Conservation (phyloP, 1,140 invertebrate genomes). For the Forficula auricularia region DNA sequence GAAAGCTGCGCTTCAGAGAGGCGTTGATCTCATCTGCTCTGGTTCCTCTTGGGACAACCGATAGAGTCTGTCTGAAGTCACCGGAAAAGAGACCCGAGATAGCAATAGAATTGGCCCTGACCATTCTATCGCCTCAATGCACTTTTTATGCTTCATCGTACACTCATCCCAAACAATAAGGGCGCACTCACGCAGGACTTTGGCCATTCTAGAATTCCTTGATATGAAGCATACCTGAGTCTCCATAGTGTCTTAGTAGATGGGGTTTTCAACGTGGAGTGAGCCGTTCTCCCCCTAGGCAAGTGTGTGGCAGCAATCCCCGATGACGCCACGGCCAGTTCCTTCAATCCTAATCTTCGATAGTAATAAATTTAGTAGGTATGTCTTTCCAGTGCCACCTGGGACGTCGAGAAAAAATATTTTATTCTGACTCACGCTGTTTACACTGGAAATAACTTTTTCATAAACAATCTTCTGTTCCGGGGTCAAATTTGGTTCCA, state of each 20-base stretch:
- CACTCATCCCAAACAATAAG: slow-evolving; percentile 16
- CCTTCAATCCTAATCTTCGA: no score
- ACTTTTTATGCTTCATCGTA: slow-evolving; percentile 18
- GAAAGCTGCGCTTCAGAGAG: slow-evolving; percentile 19
- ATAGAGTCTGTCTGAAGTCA: slow-evolving; percentile 33
- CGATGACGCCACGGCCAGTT: no score
- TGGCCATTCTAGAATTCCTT: slow-evolving; percentile 12
- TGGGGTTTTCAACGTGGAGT: no score
- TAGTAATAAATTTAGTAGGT: slow-evolving; percentile 12
- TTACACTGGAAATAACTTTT: no score
- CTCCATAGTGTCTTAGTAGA: slow-evolving; percentile 1
- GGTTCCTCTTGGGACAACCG: slow-evolving; percentile 25
- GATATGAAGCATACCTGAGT: slow-evolving; percentile 16
- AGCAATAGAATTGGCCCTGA: slow-evolving; percentile 14
- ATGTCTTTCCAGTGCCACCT: slow-evolving; percentile 19
- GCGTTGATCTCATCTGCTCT: slow-evolving; percentile 25
- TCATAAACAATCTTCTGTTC: no score
- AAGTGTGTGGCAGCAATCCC: no score
- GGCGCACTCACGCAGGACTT: slow-evolving; percentile 13
- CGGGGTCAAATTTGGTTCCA: no score
- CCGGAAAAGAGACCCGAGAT: slow-evolving; percentile 21
- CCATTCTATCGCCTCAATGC: slow-evolving; percentile 16
- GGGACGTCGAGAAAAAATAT: no score
- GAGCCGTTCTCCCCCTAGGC: no score
- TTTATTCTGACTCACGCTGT: no score